phyloP scores from a whole-genome alignment of 2,797 vertebrate species.

The Poecilia velifera region DNA sequence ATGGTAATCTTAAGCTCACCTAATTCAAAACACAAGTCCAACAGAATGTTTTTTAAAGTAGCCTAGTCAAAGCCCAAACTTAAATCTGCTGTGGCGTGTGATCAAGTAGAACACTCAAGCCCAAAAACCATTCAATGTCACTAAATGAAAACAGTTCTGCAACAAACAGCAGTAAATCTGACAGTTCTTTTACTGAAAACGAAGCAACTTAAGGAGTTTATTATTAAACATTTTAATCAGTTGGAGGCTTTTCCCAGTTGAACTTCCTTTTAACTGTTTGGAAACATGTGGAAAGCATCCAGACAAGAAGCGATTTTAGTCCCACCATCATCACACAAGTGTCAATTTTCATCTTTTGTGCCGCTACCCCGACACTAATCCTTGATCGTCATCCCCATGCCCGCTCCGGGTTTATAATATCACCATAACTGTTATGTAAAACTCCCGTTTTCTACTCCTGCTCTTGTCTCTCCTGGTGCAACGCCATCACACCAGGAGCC shows the following conservation, averaged over 20 bases:
- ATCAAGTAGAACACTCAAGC: neutral
- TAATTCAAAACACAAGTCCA: neutral
- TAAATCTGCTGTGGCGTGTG: neutral
- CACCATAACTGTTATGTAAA: conserved; percentile 41
- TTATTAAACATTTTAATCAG: neutral
- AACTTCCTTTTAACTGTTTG: neutral
- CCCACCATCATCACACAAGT: neutral
- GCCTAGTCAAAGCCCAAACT: neutral
- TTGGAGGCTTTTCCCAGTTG: neutral
- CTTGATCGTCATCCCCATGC: neutral
- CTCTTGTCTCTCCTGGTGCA: conserved; percentile 15
- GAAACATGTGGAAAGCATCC: neutral
- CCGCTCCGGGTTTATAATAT: neutral
- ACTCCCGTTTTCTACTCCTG: conserved; percentile 22
- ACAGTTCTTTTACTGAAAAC: neutral
- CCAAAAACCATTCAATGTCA: neutral
- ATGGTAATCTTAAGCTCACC: neutral
- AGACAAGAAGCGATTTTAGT: neutral
- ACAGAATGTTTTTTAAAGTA: neutral
- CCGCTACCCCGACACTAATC: neutral
- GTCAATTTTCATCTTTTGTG: neutral
- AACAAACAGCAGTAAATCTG: neutral
- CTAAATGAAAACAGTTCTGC: neutral
- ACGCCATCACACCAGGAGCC: neutral
- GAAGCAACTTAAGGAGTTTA: neutral